phyloP scores from a whole-genome alignment of 2,113 vertebrate species.

The Muntiacus reevesi region DNA sequence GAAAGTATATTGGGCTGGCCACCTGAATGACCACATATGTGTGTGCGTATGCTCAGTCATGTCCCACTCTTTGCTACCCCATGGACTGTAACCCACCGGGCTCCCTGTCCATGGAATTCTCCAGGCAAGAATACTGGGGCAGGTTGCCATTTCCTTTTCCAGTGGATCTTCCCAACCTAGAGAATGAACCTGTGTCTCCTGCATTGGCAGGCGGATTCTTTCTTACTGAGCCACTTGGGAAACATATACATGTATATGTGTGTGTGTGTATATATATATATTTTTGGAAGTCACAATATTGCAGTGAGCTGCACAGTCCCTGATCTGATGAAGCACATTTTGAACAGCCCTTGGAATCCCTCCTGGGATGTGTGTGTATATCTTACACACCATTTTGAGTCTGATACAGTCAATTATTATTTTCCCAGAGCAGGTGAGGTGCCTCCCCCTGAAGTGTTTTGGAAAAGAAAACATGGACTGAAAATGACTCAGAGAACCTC shows the following conservation, averaged over 20 bases:
- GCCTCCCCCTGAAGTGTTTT: not conserved
- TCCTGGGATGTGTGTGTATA: fast-evolving
- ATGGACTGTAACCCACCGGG: not conserved
- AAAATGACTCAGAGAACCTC: not conserved
- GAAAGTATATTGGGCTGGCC: not conserved
- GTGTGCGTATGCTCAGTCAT: not conserved
- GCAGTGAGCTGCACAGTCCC: fast-evolving
- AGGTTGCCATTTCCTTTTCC: not conserved
- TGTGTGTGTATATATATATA: not conserved
- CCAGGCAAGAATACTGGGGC: not conserved
- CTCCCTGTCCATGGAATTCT: not conserved
- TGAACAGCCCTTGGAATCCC: too few species aligned
- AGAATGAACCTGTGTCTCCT: not conserved
- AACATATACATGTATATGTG: not conserved
- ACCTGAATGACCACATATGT: not conserved
- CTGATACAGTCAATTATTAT: not conserved
- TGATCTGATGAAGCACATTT: not conserved
- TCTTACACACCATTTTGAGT: not conserved
- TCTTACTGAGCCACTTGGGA: not conserved
- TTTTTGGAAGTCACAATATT: not conserved
- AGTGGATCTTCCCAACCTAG: not conserved
- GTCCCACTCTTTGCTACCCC: not conserved
- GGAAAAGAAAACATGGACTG: not conserved
- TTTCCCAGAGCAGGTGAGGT: not conserved
- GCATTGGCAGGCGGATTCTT: not conserved